These are phyloP conservation scores for Eumeta japonica DNA, from an alignment of 1,140 invertebrate genomes.

Conservation along the genomic window DNA sequence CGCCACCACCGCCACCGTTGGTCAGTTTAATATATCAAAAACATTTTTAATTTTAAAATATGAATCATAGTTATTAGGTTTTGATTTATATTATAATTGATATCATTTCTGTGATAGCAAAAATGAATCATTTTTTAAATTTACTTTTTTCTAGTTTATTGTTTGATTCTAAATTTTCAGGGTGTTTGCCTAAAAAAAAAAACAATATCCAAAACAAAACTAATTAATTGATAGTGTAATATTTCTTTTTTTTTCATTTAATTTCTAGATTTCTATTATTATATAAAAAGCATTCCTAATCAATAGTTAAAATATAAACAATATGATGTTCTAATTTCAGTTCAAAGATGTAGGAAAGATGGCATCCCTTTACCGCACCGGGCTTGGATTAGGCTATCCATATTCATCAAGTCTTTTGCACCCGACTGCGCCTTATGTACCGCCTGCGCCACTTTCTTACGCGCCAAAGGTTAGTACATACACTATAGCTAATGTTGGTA, in stretches of 20 bases:
- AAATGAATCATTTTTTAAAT: too few relatives aligned
- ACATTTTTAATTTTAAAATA: too few relatives aligned
- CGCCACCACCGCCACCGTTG: constrained; percentile 53
- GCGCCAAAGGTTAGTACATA: constrained; percentile 87
- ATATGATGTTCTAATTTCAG: constrained; percentile 47
- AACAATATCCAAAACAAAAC: not conserved
- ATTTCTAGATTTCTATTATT: constrained; percentile 1
- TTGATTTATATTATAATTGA: too few relatives aligned
- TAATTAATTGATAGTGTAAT: not conserved
- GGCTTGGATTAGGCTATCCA: constrained; percentile 71
- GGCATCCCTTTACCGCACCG: constrained; percentile 77
- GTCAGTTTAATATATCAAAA: too few relatives aligned
- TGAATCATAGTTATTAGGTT: too few relatives aligned
- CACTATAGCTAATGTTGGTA: too few relatives aligned
- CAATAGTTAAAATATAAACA: too few relatives aligned
- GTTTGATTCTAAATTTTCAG: too few relatives aligned
- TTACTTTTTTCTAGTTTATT: too few relatives aligned
- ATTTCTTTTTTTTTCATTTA: constrained; percentile 6
- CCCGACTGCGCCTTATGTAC: constrained; percentile 43
- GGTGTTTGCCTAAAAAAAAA: too few relatives aligned
- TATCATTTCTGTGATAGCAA: too few relatives aligned
- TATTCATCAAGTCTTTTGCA: constrained; percentile 81
- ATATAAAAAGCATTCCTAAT: constrained; percentile 3
- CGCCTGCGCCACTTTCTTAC: constrained; percentile 67
- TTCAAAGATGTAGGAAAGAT: constrained; percentile 89